A percentile compares a stretch with the other conserved stretches of the same genome.
Conservation (phyloP, 1,140 invertebrate genomes). For the Ridgeia piscesae region DNA sequence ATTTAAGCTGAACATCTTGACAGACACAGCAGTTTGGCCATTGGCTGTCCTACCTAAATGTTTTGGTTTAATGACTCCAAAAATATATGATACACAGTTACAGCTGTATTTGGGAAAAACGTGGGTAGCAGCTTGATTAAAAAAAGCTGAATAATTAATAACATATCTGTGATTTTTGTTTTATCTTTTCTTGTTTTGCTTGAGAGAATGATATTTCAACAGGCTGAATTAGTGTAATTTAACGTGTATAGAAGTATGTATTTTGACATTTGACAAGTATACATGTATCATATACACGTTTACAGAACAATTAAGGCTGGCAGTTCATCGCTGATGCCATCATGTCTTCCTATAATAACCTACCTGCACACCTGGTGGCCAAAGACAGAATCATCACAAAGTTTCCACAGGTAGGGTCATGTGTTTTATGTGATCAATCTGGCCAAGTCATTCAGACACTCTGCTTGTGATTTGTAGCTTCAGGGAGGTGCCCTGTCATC, state of each 20-base stretch:
- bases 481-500: background rate
- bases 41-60: no score
- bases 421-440: background rate
- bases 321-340: background rate
- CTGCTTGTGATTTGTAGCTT: background rate
- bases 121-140: no score
- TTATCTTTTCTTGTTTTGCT: background rate
- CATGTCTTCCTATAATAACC: background rate
- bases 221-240: background rate
- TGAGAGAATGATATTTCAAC: background rate
- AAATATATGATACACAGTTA: no score
- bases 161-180: no score
- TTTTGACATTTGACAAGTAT: no score
- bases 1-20: no score
- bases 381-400: constrained; percentile 63
- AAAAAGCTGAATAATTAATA: no score
- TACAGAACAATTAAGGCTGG: background rate
- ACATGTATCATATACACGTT: background rate
- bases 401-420: constrained; percentile 61
- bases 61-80: no score
- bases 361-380: constrained; percentile 35
- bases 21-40: no score
- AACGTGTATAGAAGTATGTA: no score
- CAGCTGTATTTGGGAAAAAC: no score
- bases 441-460: background rate